Conservation (phyloP, 2,797 vertebrate genomes). For the Oreochromis grahami region DNA sequence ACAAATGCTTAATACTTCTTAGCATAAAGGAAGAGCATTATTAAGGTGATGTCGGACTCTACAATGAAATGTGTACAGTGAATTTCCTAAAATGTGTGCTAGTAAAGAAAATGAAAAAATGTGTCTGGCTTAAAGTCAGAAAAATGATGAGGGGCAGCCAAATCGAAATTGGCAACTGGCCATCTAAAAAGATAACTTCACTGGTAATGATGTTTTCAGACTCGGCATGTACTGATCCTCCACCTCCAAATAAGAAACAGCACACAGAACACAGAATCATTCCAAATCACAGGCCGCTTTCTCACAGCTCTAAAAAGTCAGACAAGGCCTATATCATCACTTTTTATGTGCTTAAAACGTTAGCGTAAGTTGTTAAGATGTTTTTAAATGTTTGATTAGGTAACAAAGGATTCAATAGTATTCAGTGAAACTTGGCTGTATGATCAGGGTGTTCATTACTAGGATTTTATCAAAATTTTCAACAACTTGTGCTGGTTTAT, state of each 20-base stretch:
- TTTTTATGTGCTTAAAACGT: background rate
- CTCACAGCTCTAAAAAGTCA: background rate
- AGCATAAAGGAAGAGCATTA: background rate
- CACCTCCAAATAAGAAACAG: background rate
- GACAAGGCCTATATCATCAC: background rate
- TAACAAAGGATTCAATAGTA: background rate
- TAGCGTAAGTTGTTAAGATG: background rate
- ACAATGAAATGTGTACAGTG: background rate
- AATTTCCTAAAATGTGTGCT: background rate
- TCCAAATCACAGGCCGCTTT: background rate
- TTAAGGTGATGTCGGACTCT: background rate
- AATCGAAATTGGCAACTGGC: conserved; percentile 2
- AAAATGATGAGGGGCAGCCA: background rate
- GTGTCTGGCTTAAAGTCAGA: conserved; percentile 1
- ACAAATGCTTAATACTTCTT: background rate
- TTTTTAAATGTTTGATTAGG: background rate
- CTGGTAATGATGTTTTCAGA: background rate
- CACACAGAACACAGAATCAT: background rate
- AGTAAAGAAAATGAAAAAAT: background rate
- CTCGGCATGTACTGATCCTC: background rate
- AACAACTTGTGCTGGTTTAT: background rate
- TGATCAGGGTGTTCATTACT: background rate
- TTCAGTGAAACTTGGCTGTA: background rate
- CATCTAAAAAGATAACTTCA: conserved; percentile 4
- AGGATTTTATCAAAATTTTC: background rate